A percentile compares a stretch with the other conserved stretches of the same genome.
Conservation (phyloP, 2,797 vertebrate species). For the Amniataba percoides region DNA sequence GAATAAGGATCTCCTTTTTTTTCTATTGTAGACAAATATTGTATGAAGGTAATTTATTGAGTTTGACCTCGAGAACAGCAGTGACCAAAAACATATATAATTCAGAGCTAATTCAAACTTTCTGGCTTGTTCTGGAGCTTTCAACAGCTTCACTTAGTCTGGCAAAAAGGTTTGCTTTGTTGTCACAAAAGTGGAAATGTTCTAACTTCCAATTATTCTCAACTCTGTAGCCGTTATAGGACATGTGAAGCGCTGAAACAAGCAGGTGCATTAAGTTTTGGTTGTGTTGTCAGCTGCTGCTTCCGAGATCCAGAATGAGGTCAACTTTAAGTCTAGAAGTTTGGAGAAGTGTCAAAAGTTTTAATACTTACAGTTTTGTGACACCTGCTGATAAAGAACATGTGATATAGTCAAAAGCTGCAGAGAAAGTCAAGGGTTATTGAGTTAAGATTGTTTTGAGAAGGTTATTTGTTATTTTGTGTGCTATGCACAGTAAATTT, state of each 20-base stretch:
- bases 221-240: background rate
- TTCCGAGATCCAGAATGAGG: background rate
- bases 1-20: background rate
- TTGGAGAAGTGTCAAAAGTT: background rate
- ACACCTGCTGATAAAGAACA: background rate
- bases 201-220: background rate
- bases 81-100: background rate
- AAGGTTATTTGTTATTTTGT: background rate
- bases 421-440: background rate
- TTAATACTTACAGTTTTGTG: background rate
- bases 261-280: background rate
- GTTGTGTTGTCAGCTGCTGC: background rate
- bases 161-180: background rate
- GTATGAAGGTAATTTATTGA: background rate
- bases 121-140: background rate
- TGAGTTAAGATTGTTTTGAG: background rate
- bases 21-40: background rate
- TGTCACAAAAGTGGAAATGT: background rate
- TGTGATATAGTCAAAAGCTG: background rate
- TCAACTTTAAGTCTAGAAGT: background rate
- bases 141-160: background rate
- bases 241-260: background rate
- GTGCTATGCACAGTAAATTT: slow-evolving; percentile 45
- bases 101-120: background rate
- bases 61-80: background rate